These are phyloP conservation scores for Drosophila flavopinicola DNA, from an alignment of 2,888 invertebrate genomes.

Conservation along the genomic window DNA sequence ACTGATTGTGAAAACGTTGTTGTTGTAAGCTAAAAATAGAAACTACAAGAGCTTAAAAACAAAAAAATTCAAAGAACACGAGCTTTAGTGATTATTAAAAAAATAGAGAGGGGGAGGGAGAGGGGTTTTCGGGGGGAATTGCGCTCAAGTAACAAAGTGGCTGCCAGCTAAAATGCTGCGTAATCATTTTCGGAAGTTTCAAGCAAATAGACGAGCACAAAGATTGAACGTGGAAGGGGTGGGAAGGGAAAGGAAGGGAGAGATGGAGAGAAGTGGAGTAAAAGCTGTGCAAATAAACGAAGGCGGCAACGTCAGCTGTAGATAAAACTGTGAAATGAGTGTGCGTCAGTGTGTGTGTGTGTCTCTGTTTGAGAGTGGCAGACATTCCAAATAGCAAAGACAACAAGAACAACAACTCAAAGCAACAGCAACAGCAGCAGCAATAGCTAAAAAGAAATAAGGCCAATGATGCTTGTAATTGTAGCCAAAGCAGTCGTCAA, in stretches of 20 bases:
- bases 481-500: conserved; percentile 55
- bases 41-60: conserved; percentile 23
- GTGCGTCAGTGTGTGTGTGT: conserved; percentile 7
- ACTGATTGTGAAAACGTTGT: conserved; percentile 32
- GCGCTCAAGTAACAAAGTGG: conserved; percentile 46
- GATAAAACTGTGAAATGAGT: conserved; percentile 36
- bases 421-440: conserved; percentile 18
- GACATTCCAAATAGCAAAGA: conserved; percentile 46
- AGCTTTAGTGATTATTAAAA: conserved; percentile 44
- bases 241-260: not conserved
- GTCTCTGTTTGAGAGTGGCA: conserved; percentile 28
- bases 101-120: not conserved
- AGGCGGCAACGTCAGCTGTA: conserved; percentile 62
- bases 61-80: conserved; percentile 27
- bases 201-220: conserved; percentile 41
- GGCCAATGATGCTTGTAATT: conserved; percentile 79
- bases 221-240: conserved; percentile 7
- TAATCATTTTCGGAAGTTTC: conserved; percentile 76
- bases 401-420: conserved; percentile 33
- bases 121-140: conserved; percentile 7
- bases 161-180: conserved; percentile 65
- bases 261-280: conserved; percentile 35
- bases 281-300: conserved; percentile 69
- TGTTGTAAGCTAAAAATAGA: conserved; percentile 60
- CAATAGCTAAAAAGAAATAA: conserved; percentile 62